Conservation (phyloP, 2,797 vertebrate genomes). For the Mycteria americana region DNA sequence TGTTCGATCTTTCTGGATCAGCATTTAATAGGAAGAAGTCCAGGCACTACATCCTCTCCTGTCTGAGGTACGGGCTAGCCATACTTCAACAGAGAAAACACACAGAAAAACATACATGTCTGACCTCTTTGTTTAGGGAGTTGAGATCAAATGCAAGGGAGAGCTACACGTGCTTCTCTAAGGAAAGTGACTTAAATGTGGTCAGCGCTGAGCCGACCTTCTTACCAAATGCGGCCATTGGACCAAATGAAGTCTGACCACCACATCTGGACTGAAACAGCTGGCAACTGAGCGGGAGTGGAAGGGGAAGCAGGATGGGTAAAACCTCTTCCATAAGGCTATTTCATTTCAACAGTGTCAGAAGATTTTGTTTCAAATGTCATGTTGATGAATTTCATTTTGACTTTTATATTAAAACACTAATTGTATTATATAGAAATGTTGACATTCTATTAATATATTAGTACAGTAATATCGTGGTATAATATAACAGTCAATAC, state of each 20-base stretch:
- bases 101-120: background rate
- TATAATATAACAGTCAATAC: background rate
- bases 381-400: slow-evolving; percentile 14
- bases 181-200: background rate
- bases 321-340: background rate
- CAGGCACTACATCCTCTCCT: background rate
- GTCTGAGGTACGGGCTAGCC: background rate
- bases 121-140: background rate
- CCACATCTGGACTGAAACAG: background rate
- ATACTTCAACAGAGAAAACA: background rate
- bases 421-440: slow-evolving; percentile 45
- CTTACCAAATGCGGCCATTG: background rate
- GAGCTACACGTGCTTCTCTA: background rate
- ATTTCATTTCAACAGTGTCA: background rate
- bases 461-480: slow-evolving; percentile 10
- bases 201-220: background rate
- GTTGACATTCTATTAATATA: slow-evolving; percentile 37
- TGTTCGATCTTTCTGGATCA: background rate
- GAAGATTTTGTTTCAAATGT: slow-evolving; percentile 10
- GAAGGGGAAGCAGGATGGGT: background rate
- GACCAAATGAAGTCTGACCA: background rate
- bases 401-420: slow-evolving; percentile 9
- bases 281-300: background rate
- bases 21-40: background rate
- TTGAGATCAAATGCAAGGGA: background rate